Conservation (phyloP, 2,797 vertebrate genomes). For the Sus cebifrons region DNA sequence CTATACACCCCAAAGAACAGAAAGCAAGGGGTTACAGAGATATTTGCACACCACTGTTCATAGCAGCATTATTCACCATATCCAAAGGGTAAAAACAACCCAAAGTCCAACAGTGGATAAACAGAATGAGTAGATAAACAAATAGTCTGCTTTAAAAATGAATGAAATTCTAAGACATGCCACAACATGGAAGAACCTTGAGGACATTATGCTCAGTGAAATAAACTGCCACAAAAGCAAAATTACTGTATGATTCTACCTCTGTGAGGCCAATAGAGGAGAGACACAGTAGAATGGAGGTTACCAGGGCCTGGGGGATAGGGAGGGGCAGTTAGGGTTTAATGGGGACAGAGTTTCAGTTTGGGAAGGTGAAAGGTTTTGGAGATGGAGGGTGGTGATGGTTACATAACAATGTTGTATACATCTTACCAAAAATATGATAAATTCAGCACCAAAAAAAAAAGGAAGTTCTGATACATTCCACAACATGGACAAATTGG, state of each 20-base stretch:
- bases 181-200: neutral
- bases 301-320: neutral
- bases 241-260: neutral
- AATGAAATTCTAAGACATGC: neutral
- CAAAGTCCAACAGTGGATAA: neutral
- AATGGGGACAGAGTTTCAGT: neutral
- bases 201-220: neutral
- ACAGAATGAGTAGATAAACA: neutral
- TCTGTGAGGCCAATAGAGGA: neutral
- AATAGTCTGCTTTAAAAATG: neutral
- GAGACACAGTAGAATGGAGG: neutral
- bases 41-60: neutral
- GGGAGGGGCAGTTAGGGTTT: neutral
- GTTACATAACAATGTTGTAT: neutral
- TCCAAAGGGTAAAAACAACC: neutral
- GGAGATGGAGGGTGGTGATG: neutral
- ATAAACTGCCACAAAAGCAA: neutral
- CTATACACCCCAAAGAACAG: neutral
- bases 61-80: neutral
- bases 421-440: neutral
- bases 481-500: neutral
- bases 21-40: neutral
- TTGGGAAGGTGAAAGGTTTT: neutral
- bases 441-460: neutral
- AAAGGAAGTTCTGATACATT: too few relatives aligned